Base-by-base conservation (phyloP, 2,113 vertebrate species). In the Misgurnus mizolepis region DNA sequence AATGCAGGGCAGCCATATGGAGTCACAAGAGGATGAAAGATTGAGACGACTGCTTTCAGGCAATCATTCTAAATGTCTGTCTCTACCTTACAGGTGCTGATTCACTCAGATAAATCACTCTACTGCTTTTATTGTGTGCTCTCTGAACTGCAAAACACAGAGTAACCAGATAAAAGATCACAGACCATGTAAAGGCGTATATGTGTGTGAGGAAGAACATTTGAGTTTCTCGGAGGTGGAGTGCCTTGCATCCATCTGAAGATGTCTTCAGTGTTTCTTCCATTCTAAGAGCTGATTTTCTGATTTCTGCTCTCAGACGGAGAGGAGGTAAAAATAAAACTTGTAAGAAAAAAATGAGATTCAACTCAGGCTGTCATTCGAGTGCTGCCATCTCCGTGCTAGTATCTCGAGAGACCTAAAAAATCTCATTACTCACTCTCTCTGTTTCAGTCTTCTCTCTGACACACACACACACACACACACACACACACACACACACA, bases 381-480 rank as follows among this genome's bases (percentile, higher is more conserved):
- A 80, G 67, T 80, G 71, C 64, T 82, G 81, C 83, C 83, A 85
- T 85, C 83, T 72, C 55, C 43, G 77, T 74, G 71, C 34, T 61
- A 18, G 80, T 55, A 76, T 76, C 83, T 85, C 80, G 67, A 72
- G 83, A 85, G 83, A 85, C 71, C 76, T 72, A 71, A 55, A 49
- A 85, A 82, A 85, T 85, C 83, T 85, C 83, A 82, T 85, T 85
- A 85, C 80, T 78, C 83, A 64, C 73, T 68, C 65, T 49, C 58
- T 34, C 45, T 70, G 64, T 39, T 53, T 64, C 65, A 40, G 60
- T 76, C 61, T 61, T 27, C 9, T 34, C 67, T 43, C 70, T 12
- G 45, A 45, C 72, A 34, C 76, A 62, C 69, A 53, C 67, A 56
- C 62, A 71, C 67, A 39, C 75, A 45, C 72, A 55, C 65, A 65